phyloP scores from a whole-genome alignment of 1,140 invertebrate species.

The Cataglyphis hispanica region DNA sequence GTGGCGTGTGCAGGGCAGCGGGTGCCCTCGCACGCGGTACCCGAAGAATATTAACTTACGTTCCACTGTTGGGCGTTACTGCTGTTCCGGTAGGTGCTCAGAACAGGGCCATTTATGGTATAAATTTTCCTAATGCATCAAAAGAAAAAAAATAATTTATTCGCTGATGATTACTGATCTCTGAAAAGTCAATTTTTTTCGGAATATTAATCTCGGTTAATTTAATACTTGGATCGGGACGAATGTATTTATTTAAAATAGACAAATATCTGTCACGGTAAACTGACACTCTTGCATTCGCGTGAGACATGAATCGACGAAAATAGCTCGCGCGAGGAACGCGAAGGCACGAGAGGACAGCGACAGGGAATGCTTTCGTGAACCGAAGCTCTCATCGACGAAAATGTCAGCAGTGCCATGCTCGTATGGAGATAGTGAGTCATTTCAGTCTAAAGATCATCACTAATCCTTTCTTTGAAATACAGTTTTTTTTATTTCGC shows the following conservation, averaged over 20 bases:
- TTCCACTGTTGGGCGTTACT: slow-evolving; percentile 81
- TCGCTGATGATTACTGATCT: too few species aligned
- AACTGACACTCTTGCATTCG: slow-evolving; percentile 58
- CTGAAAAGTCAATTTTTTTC: background rate
- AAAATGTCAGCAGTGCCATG: slow-evolving; percentile 29
- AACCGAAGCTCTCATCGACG: slow-evolving; percentile 16
- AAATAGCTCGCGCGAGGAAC: slow-evolving; percentile 61
- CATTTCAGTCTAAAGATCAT: slow-evolving; percentile 15
- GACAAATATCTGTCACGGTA: slow-evolving; percentile 50
- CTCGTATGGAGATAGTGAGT: slow-evolving; percentile 60
- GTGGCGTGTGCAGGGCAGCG: slow-evolving; percentile 81
- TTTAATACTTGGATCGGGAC: background rate
- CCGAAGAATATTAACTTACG: slow-evolving; percentile 80
- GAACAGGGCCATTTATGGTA: slow-evolving; percentile 41
- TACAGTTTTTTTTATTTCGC: background rate
- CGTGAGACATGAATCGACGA: slow-evolving; percentile 20
- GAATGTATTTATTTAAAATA: background rate
- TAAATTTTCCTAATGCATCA: background rate
- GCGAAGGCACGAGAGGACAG: slow-evolving; percentile 30
- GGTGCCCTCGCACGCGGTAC: slow-evolving; percentile 81
- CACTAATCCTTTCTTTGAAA: background rate
- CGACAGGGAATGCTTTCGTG: slow-evolving; percentile 60
- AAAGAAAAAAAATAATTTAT: background rate
- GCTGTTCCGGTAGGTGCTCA: slow-evolving; percentile 38
- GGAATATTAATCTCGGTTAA: background rate